Base-by-base conservation (phyloP, 2,888 invertebrate species). In the Nematopogon swammerdamellus region DNA sequence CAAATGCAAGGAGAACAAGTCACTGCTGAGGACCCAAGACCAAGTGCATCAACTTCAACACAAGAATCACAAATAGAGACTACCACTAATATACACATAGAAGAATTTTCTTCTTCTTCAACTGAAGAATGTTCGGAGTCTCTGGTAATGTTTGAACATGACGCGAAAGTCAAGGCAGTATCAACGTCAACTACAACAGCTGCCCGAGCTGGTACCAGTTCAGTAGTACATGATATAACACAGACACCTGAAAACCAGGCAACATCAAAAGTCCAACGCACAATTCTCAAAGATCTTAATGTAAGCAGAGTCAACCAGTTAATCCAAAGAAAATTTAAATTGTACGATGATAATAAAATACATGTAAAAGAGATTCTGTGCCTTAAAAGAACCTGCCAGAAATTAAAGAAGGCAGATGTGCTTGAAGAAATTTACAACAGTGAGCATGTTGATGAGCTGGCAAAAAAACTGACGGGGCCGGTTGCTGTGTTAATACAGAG, bases 401-500 rank as follows among this genome's bases (percentile, higher is more conserved):
- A 36, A 36, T 36, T 36, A 36, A 36, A 36, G 36, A 36, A 36
- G 36, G 8, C 36, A 36, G 36, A 36, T 36, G 11, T 36, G 36
- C n/a, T 36, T 36, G 36, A 36, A 36, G 11, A 14, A 14, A 36
- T 14, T 36, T 36, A 36, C 14, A 36, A 36, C 36, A 36, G 36
- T 36, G 36, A 36, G 36, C 36, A 36, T 14, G 36, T 36, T 36
- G 36, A 36, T 36, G 36, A 36, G 36, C 36, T 36, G n/a, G 36
- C 36, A 14, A 36, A 36, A 36, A 8, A 36, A 36, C 3, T 14
- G 8, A 36, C 36, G 36, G 36, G 36, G n/a, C 36, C 36, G 36
- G 36, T 51, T 50, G 18, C 45, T 17, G 16, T 45, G 45, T 46
- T 54, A 18, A 19, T 53, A 30, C 50, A 53, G 47, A 52, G 49